Base-by-base conservation (phyloP, 1,140 invertebrate species). In the Melipona quadrifasciata region DNA sequence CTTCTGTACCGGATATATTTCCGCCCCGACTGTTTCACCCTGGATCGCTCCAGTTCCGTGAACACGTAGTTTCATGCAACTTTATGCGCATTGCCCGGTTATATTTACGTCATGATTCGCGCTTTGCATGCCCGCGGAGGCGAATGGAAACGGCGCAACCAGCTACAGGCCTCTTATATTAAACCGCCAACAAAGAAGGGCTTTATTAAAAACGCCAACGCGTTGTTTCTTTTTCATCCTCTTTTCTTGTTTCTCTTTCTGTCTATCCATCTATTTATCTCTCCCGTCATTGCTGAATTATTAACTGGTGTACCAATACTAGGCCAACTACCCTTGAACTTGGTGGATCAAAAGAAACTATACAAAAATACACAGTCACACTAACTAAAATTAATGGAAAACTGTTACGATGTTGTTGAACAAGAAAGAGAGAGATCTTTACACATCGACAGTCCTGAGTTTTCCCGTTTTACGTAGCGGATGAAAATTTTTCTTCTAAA, bases 1-100 rank as follows among this genome's bases (percentile, higher is more conserved):
- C 58, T 67, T 67, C 47, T 24, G 58, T 64, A 61, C 71, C 47
- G 78, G 78, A 67, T 73, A 67, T 67, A 80, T 74, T 81, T 85
- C 83, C 83, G 70, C 58, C 78, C 64, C 74, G 70, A 68, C 78
- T 85, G 58, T 81, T 85, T 85, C 57, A 85, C 51, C 61, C 68
- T 12, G 71, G 83, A 84, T 84, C 58, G 70, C 77, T 58, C 78
- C 70, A 74, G 58, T 85, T 85, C 58, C 70, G 70, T 39, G 78
- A 74, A 80, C 76, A 72, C 78, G 78, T 73, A 67, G 58, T 67
- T 81, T 73, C 68, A 12, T 77, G 77, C 70, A 57, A 67, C 67
- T 80, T 80, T 80, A 80, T 58, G 83, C 78, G 70, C 83, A 53
- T 19, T 39, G 57, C 83, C 31, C 11, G 77, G 70, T 72, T 80